These are phyloP conservation scores for Entomobrya proxima DNA, from an alignment of 2,888 invertebrate genomes.

Conservation along the genomic window DNA sequence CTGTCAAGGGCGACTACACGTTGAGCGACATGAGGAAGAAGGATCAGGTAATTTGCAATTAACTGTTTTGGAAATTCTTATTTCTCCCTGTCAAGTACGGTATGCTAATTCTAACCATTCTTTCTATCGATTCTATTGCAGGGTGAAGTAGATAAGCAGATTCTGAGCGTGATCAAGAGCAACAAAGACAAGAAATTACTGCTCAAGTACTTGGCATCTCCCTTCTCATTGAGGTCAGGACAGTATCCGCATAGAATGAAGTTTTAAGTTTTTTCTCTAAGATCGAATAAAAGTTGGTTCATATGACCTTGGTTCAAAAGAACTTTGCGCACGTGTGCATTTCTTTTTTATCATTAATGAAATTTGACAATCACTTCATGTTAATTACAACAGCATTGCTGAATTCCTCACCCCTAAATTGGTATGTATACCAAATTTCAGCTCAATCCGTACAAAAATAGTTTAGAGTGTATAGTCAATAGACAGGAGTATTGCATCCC, in stretches of 20 bases:
- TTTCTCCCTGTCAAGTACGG: too few species aligned
- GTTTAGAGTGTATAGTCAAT: too few species aligned
- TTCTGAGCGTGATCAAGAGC: constrained; percentile 90
- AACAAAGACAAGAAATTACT: constrained; percentile 90
- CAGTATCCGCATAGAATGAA: constrained; percentile 97
- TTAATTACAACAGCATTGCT: too few species aligned
- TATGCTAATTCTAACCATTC: not conserved
- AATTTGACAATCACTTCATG: too few species aligned
- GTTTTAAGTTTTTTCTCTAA: constrained; percentile 83
- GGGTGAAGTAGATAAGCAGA: constrained; percentile 84
- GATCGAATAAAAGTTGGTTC: constrained; percentile 65
- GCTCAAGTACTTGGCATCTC: constrained; percentile 92
- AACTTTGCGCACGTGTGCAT: not conserved
- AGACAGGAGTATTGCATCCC: too few species aligned
- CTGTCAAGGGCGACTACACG: constrained; percentile 83
- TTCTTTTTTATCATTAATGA: too few species aligned
- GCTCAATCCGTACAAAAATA: too few species aligned
- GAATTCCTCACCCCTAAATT: too few species aligned
- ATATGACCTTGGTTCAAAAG: constrained; percentile 61
- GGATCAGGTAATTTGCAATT: constrained; percentile 83
- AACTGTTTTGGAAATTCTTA: not conserved
- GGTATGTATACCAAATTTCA: too few species aligned
- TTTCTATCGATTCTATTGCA: constrained; percentile 81
- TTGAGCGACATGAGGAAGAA: constrained; percentile 73
- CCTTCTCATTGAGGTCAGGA: constrained; percentile 94